Evolutionary conservation across 2,113 vertebrate species (phyloP).

Genomic region (Dromiciops gliroides): DNA sequence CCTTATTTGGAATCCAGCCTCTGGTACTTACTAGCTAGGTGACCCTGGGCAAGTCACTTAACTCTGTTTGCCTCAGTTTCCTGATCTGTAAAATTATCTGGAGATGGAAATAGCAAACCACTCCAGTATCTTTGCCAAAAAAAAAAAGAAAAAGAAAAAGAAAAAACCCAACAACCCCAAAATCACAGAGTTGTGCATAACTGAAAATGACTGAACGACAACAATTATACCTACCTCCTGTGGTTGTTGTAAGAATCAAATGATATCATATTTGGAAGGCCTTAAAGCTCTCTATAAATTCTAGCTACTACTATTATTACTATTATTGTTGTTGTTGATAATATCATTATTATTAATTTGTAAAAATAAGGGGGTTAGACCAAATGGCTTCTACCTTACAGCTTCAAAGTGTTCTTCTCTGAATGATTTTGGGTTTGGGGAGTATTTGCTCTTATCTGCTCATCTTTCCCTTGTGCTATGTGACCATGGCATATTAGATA

Average conservation of each 20-base stretch:
- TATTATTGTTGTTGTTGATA: background rate
- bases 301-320: no score
- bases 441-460: background rate
- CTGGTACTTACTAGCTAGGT: no score
- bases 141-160: no score
- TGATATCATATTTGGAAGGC: background rate
- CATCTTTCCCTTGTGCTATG: background rate
- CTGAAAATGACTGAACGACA: background rate
- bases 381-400: background rate
- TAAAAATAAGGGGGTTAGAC: background rate
- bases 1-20: no score
- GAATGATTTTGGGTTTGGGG: background rate
- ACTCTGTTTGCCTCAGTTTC: no score
- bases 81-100: no score
- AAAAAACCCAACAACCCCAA: no score
- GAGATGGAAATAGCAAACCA: no score
- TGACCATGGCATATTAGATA: background rate
- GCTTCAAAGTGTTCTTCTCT: background rate
- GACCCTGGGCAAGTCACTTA: no score
- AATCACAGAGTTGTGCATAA: background rate
- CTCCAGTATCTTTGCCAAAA: background rate
- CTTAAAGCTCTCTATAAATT: background rate
- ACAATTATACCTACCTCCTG: background rate
- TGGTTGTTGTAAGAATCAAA: background rate
- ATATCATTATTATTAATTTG: background rate